Percentiles rank a stretch among this genome's conserved stretches.
phyloP scores from a whole-genome alignment of 2,113 vertebrate species.

The Kobus ellipsiprymnus region DNA sequence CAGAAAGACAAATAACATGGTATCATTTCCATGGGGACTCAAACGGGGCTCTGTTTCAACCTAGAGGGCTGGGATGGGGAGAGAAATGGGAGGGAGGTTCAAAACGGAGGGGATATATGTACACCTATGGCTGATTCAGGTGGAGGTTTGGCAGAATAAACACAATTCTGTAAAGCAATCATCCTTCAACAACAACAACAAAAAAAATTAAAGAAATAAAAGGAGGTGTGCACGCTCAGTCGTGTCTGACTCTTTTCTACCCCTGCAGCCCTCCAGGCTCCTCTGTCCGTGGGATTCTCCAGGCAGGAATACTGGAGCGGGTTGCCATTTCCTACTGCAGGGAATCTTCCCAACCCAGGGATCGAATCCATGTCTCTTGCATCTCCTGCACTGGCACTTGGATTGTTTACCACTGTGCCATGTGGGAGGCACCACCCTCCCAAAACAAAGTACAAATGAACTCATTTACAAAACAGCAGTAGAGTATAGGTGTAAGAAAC shows the following conservation, averaged over 20 bases:
- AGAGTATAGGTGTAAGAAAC: background rate
- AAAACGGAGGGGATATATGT: background rate
- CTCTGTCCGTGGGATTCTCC: background rate
- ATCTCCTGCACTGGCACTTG: background rate
- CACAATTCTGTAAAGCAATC: background rate
- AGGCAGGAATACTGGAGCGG: background rate
- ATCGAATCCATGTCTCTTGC: fast-evolving
- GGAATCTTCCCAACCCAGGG: background rate
- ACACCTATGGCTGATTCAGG: background rate
- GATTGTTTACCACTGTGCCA: background rate
- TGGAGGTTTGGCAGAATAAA: background rate
- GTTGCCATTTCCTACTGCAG: background rate
- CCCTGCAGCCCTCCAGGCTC: background rate
- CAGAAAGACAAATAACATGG: background rate
- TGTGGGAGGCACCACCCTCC: fast-evolving
- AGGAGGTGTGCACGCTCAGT: fast-evolving
- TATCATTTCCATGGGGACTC: background rate
- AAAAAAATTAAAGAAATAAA: background rate
- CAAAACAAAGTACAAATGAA: background rate
- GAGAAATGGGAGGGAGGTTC: background rate
- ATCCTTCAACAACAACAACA: background rate
- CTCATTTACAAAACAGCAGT: background rate
- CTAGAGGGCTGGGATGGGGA: background rate
- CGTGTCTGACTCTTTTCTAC: background rate
- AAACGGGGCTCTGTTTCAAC: background rate